Conservation (phyloP, 2,113 vertebrate species). For the Chloropsis hardwickii region DNA sequence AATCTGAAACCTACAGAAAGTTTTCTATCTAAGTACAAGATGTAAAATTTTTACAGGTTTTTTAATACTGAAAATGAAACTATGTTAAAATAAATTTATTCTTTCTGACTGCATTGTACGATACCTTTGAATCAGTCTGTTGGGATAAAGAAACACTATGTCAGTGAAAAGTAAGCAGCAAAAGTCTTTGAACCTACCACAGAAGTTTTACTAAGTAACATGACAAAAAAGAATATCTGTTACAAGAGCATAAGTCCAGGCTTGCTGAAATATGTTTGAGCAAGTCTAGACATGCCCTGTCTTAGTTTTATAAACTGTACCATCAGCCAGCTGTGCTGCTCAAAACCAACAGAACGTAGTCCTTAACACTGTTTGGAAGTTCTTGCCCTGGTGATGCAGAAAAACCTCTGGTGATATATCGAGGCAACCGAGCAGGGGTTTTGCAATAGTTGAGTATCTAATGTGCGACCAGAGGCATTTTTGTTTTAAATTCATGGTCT, state of each 20-base stretch:
- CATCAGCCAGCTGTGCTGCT: background rate
- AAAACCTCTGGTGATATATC: background rate
- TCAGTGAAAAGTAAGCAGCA: background rate
- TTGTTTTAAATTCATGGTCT: background rate
- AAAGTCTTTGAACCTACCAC: background rate
- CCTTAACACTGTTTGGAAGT: background rate
- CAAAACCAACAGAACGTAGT: background rate
- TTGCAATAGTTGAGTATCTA: background rate
- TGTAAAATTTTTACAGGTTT: accelerated
- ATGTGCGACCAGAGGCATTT: background rate
- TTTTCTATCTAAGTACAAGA: background rate
- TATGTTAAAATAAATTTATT: background rate
- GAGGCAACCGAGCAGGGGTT: background rate
- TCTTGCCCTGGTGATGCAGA: background rate
- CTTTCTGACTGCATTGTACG: background rate
- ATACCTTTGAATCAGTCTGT: background rate
- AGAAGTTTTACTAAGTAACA: background rate
- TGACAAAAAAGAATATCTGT: background rate
- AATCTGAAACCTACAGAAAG: background rate
- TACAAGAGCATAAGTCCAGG: background rate
- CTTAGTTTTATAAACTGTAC: background rate
- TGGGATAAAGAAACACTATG: background rate
- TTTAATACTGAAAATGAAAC: background rate
- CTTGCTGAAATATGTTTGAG: background rate
- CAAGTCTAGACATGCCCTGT: background rate